Evolutionary conservation across 2,888 invertebrate species (phyloP), one percentile per base, ranked within the genome.

Genomic region (Subacronicta megacephala): DNA sequence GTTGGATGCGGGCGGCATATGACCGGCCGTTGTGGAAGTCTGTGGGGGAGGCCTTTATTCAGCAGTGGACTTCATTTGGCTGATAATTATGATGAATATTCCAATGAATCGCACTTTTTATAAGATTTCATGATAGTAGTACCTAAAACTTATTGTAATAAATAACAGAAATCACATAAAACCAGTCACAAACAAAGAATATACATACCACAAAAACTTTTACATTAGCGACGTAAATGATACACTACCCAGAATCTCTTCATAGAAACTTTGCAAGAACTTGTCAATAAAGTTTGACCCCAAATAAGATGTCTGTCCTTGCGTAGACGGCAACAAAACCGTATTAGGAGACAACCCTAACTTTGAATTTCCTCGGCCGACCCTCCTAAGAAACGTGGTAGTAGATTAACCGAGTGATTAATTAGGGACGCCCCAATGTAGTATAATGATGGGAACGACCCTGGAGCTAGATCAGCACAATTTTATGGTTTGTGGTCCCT

Each of bases 271-370:
- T 60, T 35, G 45, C 35, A 20, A 15, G 40, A 60, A 56, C 55
- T 65, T 65, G 51, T 49, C 58, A 65, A 56, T 70, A 62, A 62
- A 68, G 52, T 65, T 62, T 20, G 49, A n/a, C 49, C 49, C 41
- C 53, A 57, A 70, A 70, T 60, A 52, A 31, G 36, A 41, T 33
- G 42, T 37, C 53, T 51, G 62, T 47, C 54, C 50, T 47, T 55
- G 40, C 43, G 51, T 38, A 49, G 59, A 62, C 33, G 18, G 44
- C 40, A 51, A 54, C 45, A 59, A 59, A 59, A 52, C 50, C 35
- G 17, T 53, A 56, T 45, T 62, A 65, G 40, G n/a, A 44, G 31
- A 46, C 38, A 38, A 35, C 18, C 47, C 35, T 42, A 52, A 69
- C 53, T 54, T 51, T 20, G 57, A 44, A 36, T 40, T 36, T 38